Base-by-base conservation (phyloP, 2,113 vertebrate genomes). In the Pangasianodon gigas region DNA sequence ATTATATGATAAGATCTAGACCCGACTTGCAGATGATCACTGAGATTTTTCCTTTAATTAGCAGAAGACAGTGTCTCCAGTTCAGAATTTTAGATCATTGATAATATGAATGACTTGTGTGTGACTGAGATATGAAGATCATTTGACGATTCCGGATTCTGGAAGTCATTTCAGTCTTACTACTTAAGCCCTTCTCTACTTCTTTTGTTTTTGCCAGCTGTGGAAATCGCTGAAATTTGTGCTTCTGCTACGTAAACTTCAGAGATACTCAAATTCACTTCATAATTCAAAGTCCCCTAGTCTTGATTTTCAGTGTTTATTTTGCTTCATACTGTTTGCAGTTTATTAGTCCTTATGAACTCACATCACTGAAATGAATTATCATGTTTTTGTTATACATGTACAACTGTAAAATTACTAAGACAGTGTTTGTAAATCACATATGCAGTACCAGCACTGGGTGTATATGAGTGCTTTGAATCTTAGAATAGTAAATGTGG, bases 101-200 rank as follows among this genome's bases (percentile, higher is more conserved):
- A 54, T 18, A 52, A 81, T n/a, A 54, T 54, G 29, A 81, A 82
- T n/a, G 16, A 88, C 91, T 95, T 91, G 90, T 91, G 92, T 91
- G 92, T 95, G 94, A 93, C 94, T 95, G 92, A 95, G 93, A 94
- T 95, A 94, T 95, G 90, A 19, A 92, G 93, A 91, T 94, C 87
- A 79, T 93, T 92, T 93, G 92, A 92, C 90, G 13, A 88, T 90
- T 18, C 88, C 91, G 37, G 37, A 37, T 37, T 95, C 95, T 96
- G 95, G 95, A 95, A 96, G 94, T 95, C 92, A 95, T 96, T 95
- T 95, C 90, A 91, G 92, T 91, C 93, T 95, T 95, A 95, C 94
- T 94, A 94, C 93, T 95, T 95, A 95, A 94, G 93, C 94, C 92
- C 88, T 91, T n/a, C 87, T 46, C 82, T 95, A 93, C 94, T 92